A percentile compares a stretch with the other conserved stretches of the same genome.
Evolutionary conservation across 2,113 vertebrate species (phyloP).

Genomic region (Dolichallabes microphthalmus): DNA sequence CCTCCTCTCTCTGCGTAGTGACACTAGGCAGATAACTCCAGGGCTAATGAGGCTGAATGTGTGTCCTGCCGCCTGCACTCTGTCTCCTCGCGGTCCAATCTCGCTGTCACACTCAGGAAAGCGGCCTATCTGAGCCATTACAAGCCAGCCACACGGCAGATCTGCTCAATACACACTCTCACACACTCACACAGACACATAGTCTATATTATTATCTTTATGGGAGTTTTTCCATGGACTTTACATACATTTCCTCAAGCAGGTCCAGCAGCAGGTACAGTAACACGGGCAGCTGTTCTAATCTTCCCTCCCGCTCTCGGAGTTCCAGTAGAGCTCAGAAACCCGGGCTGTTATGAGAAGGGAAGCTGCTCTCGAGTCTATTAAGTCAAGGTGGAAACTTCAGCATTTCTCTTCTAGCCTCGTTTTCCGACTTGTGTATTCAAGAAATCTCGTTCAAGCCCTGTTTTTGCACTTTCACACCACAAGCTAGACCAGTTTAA

Average conservation of each 20-base stretch:
- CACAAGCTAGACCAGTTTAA: neutral
- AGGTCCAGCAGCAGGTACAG: neutral
- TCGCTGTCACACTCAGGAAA: constrained; percentile 49
- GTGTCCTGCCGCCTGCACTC: constrained; percentile 67
- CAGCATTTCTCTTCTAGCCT: neutral
- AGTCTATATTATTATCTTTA: constrained; percentile 23
- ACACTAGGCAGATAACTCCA: constrained; percentile 86
- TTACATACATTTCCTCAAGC: constrained; percentile 34
- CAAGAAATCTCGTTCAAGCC: neutral
- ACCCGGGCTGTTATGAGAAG: neutral
- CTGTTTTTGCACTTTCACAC: constrained; percentile 2
- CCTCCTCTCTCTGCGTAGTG: constrained; percentile 74
- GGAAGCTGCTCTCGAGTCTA: neutral
- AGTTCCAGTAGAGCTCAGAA: neutral
- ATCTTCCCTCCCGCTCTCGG: neutral
- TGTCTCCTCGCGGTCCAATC: constrained; percentile 65
- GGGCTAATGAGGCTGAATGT: constrained; percentile 86
- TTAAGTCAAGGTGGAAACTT: neutral
- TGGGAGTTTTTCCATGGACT: constrained; percentile 1
- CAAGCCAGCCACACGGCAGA: constrained; percentile 43
- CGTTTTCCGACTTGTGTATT: neutral
- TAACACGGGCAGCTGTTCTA: neutral
- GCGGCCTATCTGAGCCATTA: constrained; percentile 52
- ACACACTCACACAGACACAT: constrained; percentile 5
- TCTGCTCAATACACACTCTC: constrained; percentile 41